These are phyloP conservation scores for Typhlichthys eigenmanni DNA, from an alignment of 2,797 vertebrate species.

Conservation along the genomic window DNA sequence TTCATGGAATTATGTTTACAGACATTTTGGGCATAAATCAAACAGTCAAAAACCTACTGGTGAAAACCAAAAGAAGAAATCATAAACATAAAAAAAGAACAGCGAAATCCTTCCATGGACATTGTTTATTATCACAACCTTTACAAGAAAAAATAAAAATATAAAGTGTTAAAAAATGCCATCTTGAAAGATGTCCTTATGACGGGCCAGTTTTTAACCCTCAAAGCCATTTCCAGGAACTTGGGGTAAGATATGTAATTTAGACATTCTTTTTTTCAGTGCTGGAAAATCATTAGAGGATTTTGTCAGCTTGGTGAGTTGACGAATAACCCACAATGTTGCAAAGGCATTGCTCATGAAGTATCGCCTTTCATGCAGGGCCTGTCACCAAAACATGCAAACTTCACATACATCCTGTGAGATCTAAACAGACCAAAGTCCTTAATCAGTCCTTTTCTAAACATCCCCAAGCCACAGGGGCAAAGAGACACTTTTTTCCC, in stretches of 20 bases:
- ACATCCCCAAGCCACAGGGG: slow-evolving; percentile 52
- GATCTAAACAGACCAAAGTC: slow-evolving; percentile 66
- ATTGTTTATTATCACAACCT: slow-evolving; percentile 10
- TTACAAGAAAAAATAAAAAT: no score
- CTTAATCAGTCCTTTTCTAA: slow-evolving; percentile 71
- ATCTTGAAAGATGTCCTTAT: slow-evolving; percentile 1
- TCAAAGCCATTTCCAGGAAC: slow-evolving; percentile 14
- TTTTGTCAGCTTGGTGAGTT: slow-evolving; percentile 52
- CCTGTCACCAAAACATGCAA: slow-evolving; percentile 66
- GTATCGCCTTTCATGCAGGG: slow-evolving; percentile 63
- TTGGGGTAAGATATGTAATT: slow-evolving; percentile 13
- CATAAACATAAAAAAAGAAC: neutral
- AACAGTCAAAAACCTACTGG: no score
- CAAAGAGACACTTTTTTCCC: slow-evolving; percentile 40
- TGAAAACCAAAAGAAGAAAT: no score
- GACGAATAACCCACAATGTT: slow-evolving; percentile 54
- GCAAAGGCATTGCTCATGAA: slow-evolving; percentile 26
- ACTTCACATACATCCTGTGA: slow-evolving; percentile 69
- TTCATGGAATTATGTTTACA: no score
- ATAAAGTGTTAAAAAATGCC: slow-evolving; percentile 1
- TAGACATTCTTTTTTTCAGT: slow-evolving; percentile 14
- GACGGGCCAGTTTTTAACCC: slow-evolving; percentile 14
- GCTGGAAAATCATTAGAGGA: slow-evolving; percentile 66
- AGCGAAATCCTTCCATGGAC: neutral
- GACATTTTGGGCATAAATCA: no score